Conservation (phyloP, 2,888 invertebrate genomes). For the Drosophila kambysellisi region DNA sequence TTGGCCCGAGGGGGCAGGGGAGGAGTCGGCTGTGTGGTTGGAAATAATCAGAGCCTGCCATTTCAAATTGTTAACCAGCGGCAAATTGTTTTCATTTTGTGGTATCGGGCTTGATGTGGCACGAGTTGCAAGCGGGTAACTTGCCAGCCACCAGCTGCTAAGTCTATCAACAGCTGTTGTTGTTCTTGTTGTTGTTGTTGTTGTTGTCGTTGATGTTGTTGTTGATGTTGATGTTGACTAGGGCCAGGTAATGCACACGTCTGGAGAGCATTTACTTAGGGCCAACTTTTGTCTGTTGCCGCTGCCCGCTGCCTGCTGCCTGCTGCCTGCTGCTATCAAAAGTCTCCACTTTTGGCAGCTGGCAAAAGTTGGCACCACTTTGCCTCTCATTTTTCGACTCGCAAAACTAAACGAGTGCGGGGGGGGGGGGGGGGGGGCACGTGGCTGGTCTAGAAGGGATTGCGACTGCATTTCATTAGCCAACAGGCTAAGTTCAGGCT, state of each 20-base stretch:
- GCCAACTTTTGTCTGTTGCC: conserved; percentile 56
- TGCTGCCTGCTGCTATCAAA: conserved; percentile 52
- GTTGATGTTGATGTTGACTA: conserved; percentile 6
- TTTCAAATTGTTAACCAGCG: conserved; percentile 74
- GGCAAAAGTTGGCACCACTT: conserved; percentile 66
- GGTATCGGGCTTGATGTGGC: conserved; percentile 13
- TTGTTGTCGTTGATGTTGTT: conserved; percentile 7
- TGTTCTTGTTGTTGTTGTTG: not conserved
- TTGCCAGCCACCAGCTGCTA: conserved; percentile 37
- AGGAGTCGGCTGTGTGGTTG: not conserved
- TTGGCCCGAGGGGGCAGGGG: not conserved
- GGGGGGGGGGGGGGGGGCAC: not conserved
- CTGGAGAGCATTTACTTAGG: conserved; percentile 52
- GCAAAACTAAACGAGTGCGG: conserved; percentile 4
- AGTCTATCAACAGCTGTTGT: conserved; percentile 39
- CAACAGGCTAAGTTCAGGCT: conserved; percentile 38
- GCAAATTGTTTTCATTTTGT: conserved; percentile 62
- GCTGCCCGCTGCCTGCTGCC: not conserved
- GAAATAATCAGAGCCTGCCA: conserved; percentile 53
- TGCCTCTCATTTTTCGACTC: conserved; percentile 30
- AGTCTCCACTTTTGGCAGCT: conserved; percentile 79
- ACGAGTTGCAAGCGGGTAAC: conserved; percentile 29
- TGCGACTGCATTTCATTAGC: conserved; percentile 73
- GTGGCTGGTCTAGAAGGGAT: conserved; percentile 1
- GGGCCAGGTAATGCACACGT: conserved; percentile 61